Conservation (phyloP, 1,140 invertebrate species). For the Plectrocnemia conspersa region DNA sequence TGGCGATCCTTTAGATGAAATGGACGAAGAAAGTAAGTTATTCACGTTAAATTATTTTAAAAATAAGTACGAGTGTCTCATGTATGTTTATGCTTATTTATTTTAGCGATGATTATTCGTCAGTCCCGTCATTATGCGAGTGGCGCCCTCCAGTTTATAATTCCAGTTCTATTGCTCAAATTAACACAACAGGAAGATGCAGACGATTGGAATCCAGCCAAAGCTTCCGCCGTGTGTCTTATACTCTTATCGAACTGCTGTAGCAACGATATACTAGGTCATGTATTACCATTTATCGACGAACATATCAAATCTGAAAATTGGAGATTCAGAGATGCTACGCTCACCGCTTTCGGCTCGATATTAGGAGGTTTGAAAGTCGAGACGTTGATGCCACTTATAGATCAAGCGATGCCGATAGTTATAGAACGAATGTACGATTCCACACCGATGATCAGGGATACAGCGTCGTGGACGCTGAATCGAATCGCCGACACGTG, state of each 20-base stretch:
- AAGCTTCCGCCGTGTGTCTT: conserved; percentile 98
- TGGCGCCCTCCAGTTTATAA: conserved; percentile 91
- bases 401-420: conserved; percentile 94
- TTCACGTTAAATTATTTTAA: neutral
- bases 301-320: conserved; percentile 89
- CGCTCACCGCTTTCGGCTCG: conserved; percentile 97
- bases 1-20: conserved; percentile 92
- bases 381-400: conserved; percentile 82
- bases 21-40: conserved; percentile 63
- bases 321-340: conserved; percentile 95
- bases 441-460: conserved; percentile 84
- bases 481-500: conserved; percentile 96
- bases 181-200: conserved; percentile 98
- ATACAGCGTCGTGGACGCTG: conserved; percentile 98
- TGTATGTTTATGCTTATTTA: neutral
- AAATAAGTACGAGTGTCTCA: neutral
- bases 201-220: conserved; percentile 99
- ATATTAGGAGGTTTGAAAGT: conserved; percentile 92
- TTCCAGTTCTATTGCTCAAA: conserved; percentile 90
- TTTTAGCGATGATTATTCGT: conserved; percentile 48
- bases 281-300: conserved; percentile 96
- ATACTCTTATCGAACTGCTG: conserved; percentile 97
- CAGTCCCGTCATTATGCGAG: conserved; percentile 92
- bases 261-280: conserved; percentile 93
- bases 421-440: conserved; percentile 94